phyloP scores from a whole-genome alignment of 2,888 invertebrate genomes.

The Morpho helenor region DNA sequence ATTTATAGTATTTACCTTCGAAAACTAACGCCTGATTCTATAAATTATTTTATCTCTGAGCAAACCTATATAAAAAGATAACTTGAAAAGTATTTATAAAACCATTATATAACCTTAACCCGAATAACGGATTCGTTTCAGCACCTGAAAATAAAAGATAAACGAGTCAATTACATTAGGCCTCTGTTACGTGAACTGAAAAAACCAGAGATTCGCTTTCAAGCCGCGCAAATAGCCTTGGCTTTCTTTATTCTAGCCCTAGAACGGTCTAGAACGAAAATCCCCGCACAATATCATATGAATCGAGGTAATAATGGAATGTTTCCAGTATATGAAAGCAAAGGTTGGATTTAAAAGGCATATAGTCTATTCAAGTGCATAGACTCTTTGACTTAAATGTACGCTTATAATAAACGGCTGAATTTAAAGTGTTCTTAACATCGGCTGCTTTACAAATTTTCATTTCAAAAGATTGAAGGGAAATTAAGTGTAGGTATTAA shows the following conservation, averaged over 20 bases:
- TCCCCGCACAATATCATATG: slow-evolving; percentile 23
- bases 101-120: slow-evolving; percentile 6
- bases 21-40: too few species aligned
- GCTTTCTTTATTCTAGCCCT: slow-evolving; percentile 15
- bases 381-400: slow-evolving; percentile 3
- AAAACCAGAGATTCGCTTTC: slow-evolving; percentile 27
- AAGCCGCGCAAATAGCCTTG: slow-evolving; percentile 14
- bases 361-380: slow-evolving; percentile 4
- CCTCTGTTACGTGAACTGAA: slow-evolving; percentile 45
- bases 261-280: slow-evolving; percentile 15
- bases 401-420: slow-evolving; percentile 5
- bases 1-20: too few species aligned
- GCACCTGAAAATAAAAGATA: slow-evolving; percentile 34
- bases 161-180: slow-evolving; percentile 69
- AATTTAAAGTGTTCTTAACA: slow-evolving; percentile 5
- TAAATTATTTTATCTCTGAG: too few species aligned
- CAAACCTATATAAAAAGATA: too few species aligned
- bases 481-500: too few species aligned
- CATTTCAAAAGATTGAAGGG: not conserved
- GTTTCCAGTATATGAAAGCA: slow-evolving; percentile 15
- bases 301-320: slow-evolving; percentile 24
- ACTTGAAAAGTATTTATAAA: too few species aligned
- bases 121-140: slow-evolving; percentile 5
- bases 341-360: slow-evolving; percentile 11
- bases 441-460: not conserved